Base-by-base conservation (phyloP, 2,113 vertebrate genomes). In the Podarcis raffonei region DNA sequence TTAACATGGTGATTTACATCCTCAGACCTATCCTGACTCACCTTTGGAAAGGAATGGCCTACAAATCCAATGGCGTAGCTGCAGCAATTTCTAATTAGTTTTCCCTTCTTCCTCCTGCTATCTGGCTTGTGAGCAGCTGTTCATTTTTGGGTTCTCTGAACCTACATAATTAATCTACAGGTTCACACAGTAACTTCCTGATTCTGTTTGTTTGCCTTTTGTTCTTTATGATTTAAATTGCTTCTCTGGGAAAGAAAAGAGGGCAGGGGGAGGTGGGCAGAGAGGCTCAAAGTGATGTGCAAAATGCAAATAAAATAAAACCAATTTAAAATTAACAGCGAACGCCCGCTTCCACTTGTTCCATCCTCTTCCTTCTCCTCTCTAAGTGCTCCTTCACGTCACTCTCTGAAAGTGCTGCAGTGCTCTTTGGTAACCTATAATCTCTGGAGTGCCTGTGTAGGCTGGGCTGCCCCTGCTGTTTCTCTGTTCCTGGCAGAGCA, bases 71-170 rank as follows among this genome's bases (percentile, higher is more conserved):
- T 62, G 16, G 15, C 20, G 1, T 25, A 66, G 20, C 25, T 62
- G 59, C 81, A 39, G 81, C 39, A 15, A 53, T 32, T 62, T 13
- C 81, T 66, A 27, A 66, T 39, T 37, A 27, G 32, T 82, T 37
- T 90, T 86, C 12, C 48, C 48, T 83, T 27, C 76, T 91, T 83
- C 27, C 76, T 91, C 85, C 18, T 62, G 84, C 83, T 20, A 59
- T 35, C 2, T 77, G 78, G 76, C 90, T 92, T 79, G 89, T 89
- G 91, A 48, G 66, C 80, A 48, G 42, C 78, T 89, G 82, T 85
- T 86, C 27, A 74, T 37, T 69, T 86, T 84, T 18, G 66, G 62
- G 81, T 18, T 53, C 89, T 87, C 68, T 94, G 59, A 75, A 59
- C 15, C 83, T 72, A 81, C 65, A 81, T 81, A 78, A 87, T 59